Percentiles rank a stretch among this genome's conserved stretches.
Evolutionary conservation across 2,888 invertebrate species (phyloP).

Genomic region (Drosophila nr. medialis): DNA sequence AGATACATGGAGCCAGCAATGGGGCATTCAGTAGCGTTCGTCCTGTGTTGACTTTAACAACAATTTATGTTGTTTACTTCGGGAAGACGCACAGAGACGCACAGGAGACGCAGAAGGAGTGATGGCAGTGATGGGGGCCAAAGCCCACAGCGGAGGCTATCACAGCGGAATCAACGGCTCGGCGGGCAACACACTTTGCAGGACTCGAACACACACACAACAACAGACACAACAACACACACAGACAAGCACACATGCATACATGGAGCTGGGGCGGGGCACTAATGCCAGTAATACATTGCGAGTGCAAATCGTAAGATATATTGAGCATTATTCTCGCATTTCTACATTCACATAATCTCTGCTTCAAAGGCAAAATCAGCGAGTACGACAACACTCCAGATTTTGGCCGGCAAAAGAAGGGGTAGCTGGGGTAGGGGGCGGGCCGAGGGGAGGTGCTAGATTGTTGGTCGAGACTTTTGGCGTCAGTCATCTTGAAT

Average conservation of each 20-base stretch:
- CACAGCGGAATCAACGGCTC: slow-evolving; percentile 25
- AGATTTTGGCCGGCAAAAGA: not conserved
- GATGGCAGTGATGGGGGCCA: slow-evolving; percentile 1
- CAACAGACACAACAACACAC: slow-evolving; percentile 3
- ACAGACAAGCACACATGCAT: not conserved
- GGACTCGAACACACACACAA: slow-evolving; percentile 9
- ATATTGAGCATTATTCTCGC: slow-evolving; percentile 52
- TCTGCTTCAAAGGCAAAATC: slow-evolving; percentile 30
- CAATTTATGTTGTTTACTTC: slow-evolving; percentile 75
- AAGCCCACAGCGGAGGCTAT: slow-evolving; percentile 12
- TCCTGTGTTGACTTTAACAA: slow-evolving; percentile 74
- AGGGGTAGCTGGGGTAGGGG: not conserved
- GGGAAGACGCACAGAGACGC: slow-evolving; percentile 52
- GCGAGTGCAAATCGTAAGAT: slow-evolving; percentile 52
- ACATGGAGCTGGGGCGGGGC: slow-evolving; percentile 5
- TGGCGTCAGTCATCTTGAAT: slow-evolving; percentile 25
- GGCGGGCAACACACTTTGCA: slow-evolving; percentile 36
- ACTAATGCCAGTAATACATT: slow-evolving; percentile 43
- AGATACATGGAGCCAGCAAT: slow-evolving; percentile 7
- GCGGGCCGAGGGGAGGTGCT: not conserved
- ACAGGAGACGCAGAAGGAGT: slow-evolving; percentile 8
- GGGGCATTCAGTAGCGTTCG: slow-evolving; percentile 43
- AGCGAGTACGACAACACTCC: slow-evolving; percentile 10
- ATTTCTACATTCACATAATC: slow-evolving; percentile 39
- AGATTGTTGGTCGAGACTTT: slow-evolving; percentile 6